phyloP scores from a whole-genome alignment of 2,797 vertebrate genomes.

The Emydoidea blandingii region DNA sequence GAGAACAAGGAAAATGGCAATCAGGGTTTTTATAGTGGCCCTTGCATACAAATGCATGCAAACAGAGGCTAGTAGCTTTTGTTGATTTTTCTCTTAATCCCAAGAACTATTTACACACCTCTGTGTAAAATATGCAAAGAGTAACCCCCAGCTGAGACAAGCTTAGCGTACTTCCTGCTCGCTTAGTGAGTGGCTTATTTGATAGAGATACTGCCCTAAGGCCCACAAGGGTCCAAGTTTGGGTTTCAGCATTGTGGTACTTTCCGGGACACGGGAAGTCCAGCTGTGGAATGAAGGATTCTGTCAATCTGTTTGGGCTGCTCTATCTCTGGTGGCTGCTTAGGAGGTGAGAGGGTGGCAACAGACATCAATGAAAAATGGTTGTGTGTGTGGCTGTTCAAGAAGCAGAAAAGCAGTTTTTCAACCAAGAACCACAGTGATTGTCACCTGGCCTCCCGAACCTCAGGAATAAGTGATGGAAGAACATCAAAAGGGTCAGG shows the following conservation, averaged over 20 bases:
- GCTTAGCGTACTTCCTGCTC: neutral
- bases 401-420: neutral
- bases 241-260: neutral
- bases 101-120: neutral
- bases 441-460: neutral
- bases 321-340: neutral
- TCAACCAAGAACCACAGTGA: accelerated
- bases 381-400: neutral
- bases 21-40: neutral
- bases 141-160: neutral
- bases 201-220: neutral
- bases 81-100: neutral
- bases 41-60: accelerated
- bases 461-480: neutral
- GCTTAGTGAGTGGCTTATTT: neutral
- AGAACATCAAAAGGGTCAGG: neutral
- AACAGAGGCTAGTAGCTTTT: neutral
- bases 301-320: neutral
- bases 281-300: neutral
- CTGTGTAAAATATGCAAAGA: neutral
- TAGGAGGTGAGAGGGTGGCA: neutral
- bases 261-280: neutral
- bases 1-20: conserved; percentile 10
- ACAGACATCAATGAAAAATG: neutral
- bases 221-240: neutral